These are phyloP conservation scores for Equus przewalskii DNA, from an alignment of 2,113 vertebrate genomes.

Conservation along the genomic window DNA sequence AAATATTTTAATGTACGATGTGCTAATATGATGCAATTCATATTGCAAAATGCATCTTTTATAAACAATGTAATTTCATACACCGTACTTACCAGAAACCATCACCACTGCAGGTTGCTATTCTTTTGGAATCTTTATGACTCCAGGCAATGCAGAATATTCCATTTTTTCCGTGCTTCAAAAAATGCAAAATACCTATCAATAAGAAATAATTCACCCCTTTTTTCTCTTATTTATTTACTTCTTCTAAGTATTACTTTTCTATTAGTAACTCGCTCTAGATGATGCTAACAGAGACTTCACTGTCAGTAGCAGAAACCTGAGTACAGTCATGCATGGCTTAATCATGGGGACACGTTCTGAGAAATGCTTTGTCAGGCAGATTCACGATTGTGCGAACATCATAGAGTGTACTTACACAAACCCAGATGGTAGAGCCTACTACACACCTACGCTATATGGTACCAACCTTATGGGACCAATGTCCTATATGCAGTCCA, in stretches of 20 bases:
- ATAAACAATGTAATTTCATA: slow-evolving; percentile 23
- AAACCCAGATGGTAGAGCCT: too few relatives aligned
- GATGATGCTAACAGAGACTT: neutral
- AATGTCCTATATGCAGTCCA: too few relatives aligned
- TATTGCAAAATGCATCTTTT: neutral
- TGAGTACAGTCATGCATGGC: too few relatives aligned
- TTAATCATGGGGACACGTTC: too few relatives aligned
- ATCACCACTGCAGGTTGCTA: slow-evolving; percentile 97
- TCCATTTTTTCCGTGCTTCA: slow-evolving; percentile 97
- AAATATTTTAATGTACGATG: neutral
- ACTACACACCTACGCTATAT: too few relatives aligned
- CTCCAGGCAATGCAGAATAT: slow-evolving; percentile 99
- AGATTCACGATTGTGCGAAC: too few relatives aligned
- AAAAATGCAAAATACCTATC: slow-evolving; percentile 90
- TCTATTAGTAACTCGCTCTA: neutral
- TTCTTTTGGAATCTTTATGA: slow-evolving; percentile 99
- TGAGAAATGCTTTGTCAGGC: too few relatives aligned
- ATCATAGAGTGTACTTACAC: too few relatives aligned
- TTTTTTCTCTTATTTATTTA: slow-evolving; percentile 86
- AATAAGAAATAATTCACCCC: slow-evolving; percentile 90
- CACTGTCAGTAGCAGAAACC: neutral
- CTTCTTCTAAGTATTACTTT: slow-evolving; percentile 64
- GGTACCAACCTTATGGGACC: too few relatives aligned
- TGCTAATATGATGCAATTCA: neutral
- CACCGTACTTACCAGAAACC: slow-evolving; percentile 94